Conservation (phyloP, 1,140 invertebrate genomes). For the Drosophila tropicalis region DNA sequence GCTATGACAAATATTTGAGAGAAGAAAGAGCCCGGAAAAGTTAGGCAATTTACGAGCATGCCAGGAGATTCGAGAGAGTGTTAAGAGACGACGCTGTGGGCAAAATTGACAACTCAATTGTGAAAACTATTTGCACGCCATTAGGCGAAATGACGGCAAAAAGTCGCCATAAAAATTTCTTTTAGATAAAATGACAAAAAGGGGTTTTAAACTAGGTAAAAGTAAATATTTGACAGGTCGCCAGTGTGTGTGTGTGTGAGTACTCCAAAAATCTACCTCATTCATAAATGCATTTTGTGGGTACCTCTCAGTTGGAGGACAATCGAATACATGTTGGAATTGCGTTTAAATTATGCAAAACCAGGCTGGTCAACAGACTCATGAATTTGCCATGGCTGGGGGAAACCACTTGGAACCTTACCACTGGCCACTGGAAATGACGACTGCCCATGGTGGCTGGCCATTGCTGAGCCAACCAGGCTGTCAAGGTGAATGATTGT, state of each 20-base stretch:
- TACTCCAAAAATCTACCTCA: slow-evolving; percentile 32
- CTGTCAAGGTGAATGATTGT: slow-evolving; percentile 63
- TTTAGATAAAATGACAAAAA: slow-evolving; percentile 7
- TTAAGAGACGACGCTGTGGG: slow-evolving; percentile 15
- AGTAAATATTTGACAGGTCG: slow-evolving; percentile 41
- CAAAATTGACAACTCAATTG: slow-evolving; percentile 64
- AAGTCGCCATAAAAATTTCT: slow-evolving; percentile 15
- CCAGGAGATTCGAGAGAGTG: slow-evolving; percentile 20
- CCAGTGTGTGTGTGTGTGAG: slow-evolving; percentile 26
- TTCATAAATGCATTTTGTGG: slow-evolving; percentile 54
- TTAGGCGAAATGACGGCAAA: slow-evolving; percentile 46
- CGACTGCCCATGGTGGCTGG: not conserved
- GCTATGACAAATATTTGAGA: slow-evolving; percentile 58
- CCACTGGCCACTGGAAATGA: slow-evolving; percentile 31
- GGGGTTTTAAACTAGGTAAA: slow-evolving; percentile 42
- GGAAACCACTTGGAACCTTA: slow-evolving; percentile 51
- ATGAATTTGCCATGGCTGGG: slow-evolving; percentile 55
- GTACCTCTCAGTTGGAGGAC: slow-evolving; percentile 18
- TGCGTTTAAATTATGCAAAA: slow-evolving; percentile 58
- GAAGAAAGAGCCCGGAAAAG: slow-evolving; percentile 42
- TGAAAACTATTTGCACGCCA: slow-evolving; percentile 64
- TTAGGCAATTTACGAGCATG: slow-evolving; percentile 44
- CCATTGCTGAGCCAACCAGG: slow-evolving; percentile 38
- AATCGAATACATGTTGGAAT: slow-evolving; percentile 57
- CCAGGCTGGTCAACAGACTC: slow-evolving; percentile 18